Conservation (phyloP, 2,113 vertebrate species). For the Phyllopteryx taeniolatus region DNA sequence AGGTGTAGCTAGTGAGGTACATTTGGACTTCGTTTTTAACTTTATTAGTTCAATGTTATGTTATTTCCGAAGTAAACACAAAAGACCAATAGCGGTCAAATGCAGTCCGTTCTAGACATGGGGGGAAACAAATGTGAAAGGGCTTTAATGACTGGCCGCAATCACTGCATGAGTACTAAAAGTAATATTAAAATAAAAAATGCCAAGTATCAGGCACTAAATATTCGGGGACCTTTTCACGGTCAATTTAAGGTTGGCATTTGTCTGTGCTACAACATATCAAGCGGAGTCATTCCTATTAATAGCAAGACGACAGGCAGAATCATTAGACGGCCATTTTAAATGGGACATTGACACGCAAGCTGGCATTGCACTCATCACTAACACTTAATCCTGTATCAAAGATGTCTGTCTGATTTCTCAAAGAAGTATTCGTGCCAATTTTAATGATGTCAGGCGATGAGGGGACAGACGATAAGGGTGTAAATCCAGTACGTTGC, state of each 20-base stretch:
- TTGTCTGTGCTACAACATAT: slow-evolving; percentile 42
- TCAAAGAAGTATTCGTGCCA: neutral
- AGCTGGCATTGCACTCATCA: neutral
- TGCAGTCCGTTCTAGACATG: neutral
- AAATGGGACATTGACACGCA: slow-evolving; percentile 33
- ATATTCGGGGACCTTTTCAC: slow-evolving; percentile 30
- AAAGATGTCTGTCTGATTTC: neutral
- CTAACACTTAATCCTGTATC: neutral
- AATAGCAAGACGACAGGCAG: slow-evolving; percentile 27
- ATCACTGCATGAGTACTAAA: slow-evolving; percentile 2
- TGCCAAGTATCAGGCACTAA: slow-evolving; percentile 35
- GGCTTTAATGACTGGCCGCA: slow-evolving; percentile 4
- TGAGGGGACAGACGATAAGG: neutral
- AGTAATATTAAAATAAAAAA: neutral
- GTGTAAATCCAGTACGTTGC: neutral
- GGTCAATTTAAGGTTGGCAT: slow-evolving; percentile 40
- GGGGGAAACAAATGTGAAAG: neutral
- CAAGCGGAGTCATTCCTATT: slow-evolving; percentile 30
- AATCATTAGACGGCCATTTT: slow-evolving; percentile 23
- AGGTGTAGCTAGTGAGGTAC: neutral
- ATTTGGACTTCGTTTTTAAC: neutral
- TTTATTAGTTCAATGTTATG: neutral
- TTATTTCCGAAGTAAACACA: neutral
- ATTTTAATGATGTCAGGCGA: neutral
- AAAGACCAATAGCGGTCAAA: neutral